Evolutionary conservation across 1,140 invertebrate species (phyloP).

Genomic region (Diuraphis noxia): DNA sequence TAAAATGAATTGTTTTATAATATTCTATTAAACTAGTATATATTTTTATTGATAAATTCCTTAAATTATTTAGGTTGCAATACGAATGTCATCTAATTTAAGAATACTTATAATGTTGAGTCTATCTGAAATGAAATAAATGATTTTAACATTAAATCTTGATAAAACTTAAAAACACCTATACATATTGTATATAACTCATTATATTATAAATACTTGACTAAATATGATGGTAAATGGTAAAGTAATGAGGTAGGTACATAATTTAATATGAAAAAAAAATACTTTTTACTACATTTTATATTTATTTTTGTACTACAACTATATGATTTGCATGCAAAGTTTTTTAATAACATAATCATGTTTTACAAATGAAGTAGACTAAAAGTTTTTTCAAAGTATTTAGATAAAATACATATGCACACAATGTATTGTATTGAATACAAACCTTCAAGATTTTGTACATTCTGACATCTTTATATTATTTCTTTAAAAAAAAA

Average conservation of each 20-base stretch:
- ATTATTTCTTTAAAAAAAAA: neutral
- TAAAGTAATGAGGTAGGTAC: too few species aligned
- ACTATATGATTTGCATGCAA: neutral
- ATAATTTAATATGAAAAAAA: too few species aligned
- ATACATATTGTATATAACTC: neutral
- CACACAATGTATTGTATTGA: neutral
- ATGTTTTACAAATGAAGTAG: neutral
- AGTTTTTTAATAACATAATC: constrained; percentile 26
- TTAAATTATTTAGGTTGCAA: neutral
- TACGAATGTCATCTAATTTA: neutral
- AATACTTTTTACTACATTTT: neutral
- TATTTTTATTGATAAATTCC: neutral
- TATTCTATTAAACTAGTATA: neutral
- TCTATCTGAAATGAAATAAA: neutral
- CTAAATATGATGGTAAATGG: too few species aligned
- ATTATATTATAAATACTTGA: neutral
- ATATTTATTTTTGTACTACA: neutral
- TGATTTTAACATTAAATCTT: neutral
- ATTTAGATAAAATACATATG: neutral
- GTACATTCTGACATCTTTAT: neutral
- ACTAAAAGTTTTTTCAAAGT: constrained; percentile 13
- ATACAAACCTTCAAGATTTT: neutral
- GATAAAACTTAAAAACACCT: neutral
- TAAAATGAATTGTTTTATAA: neutral
- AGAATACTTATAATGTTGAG: neutral